Evolutionary conservation across 2,888 invertebrate species (phyloP), one percentile per base, ranked within the genome.

Genomic region (Plagodis pulveraria): DNA sequence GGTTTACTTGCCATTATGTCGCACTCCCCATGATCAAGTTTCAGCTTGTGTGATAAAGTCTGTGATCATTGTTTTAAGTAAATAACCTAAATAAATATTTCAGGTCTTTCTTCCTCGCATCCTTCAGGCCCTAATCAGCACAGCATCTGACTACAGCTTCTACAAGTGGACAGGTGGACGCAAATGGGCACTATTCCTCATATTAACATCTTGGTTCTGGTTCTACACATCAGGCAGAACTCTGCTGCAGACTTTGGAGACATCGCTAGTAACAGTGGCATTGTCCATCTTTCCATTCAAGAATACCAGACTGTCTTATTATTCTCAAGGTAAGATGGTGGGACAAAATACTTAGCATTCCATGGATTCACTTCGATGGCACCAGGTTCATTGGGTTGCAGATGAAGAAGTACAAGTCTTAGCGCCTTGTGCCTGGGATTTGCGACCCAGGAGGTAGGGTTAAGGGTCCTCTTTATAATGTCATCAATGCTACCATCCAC

Each of bases 161-260:
- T 96, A 95, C 76, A 85, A 94, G 65, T 97, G 96, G 96, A 94
- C 94, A 0, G 95, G 95, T 0, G 91, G 89, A n/a, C 94, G 95
- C 53, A 95, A 96, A 84, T 97, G 97, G 96, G 95, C 96, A 0
- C 79, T 97, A 6, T 95, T 96, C 71, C 92, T 96, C 56, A 94
- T 97, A 50, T 87, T 96, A 0, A 94, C 96, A 0, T 96, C 97
- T 45, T 99, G 98, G 97, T 99, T 98, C 86, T 96, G 97, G 95
- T 97, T 97, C 81, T 99, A 98, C 82, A 97, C 96, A 9, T 95
- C 96, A 0, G 95, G 98, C 0, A 94, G 99, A 51, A 99, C 99
- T 0, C 81, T 99, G 49, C 94, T 96, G 40, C 99, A 99, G 81
- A 96, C 96, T 0, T 86, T 97, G 66, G 99, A 99, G 90, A 96